These are phyloP conservation scores for Drosophila niveifrons DNA, from an alignment of 2,888 invertebrate species.

Conservation along the genomic window DNA sequence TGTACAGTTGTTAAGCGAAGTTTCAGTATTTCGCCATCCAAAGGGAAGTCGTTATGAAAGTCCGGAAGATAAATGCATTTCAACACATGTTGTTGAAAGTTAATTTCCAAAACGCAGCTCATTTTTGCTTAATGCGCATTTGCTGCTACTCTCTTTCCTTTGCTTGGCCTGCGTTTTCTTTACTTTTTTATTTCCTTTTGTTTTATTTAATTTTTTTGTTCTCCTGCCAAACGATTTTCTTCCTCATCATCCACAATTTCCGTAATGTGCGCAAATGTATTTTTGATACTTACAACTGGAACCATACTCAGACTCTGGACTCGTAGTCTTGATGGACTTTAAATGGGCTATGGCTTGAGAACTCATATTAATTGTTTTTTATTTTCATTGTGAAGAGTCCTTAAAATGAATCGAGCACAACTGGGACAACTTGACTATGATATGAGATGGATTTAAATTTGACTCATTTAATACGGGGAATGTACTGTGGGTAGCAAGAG, in stretches of 20 bases:
- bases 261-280: constrained; percentile 69
- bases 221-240: constrained; percentile 23
- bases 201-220: constrained; percentile 1
- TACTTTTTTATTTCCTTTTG: background rate
- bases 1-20: constrained; percentile 47
- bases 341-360: constrained; percentile 41
- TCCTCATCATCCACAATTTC: constrained; percentile 48
- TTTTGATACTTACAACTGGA: constrained; percentile 63
- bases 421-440: background rate
- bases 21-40: constrained; percentile 34
- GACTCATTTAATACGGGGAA: too few relatives aligned
- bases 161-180: background rate
- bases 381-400: constrained; percentile 16
- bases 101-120: constrained; percentile 80
- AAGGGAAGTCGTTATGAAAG: constrained; percentile 59
- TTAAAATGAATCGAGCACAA: background rate
- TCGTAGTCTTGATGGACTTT: constrained; percentile 50
- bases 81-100: constrained; percentile 82
- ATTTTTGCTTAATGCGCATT: constrained; percentile 77
- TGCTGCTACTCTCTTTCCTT: constrained; percentile 29
- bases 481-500: too few relatives aligned
- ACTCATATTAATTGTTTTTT: constrained; percentile 21
- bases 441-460: too few relatives aligned
- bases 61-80: constrained; percentile 79
- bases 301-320: constrained; percentile 10